A percentile compares a stretch with the other conserved stretches of the same genome.
Conservation (phyloP, 2,888 invertebrate species). For the Zele albiditarsus region DNA sequence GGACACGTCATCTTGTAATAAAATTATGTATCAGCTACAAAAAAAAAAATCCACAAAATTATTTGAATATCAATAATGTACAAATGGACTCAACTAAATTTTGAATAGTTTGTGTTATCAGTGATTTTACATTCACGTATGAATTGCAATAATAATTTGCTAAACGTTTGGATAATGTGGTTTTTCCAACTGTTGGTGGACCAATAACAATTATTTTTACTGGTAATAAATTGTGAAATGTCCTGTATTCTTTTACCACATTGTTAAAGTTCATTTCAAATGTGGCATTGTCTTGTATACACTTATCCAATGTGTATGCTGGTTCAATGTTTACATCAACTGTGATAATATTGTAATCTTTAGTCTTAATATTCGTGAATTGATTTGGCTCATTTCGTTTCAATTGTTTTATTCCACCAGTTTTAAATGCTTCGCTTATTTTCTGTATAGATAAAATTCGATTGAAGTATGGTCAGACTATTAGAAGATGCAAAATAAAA, state of each 20-base stretch:
- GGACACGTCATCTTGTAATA: too few species aligned
- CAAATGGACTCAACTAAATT: background rate
- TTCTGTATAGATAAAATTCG: slow-evolving; percentile 51
- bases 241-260: slow-evolving; percentile 70
- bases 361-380: slow-evolving; percentile 75
- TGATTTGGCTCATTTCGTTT: slow-evolving; percentile 75
- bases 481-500: too few species aligned
- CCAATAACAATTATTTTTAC: slow-evolving; percentile 79
- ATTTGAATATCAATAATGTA: slow-evolving; percentile 40
- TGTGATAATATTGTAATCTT: slow-evolving; percentile 75
- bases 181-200: slow-evolving; percentile 80
- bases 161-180: slow-evolving; percentile 76
- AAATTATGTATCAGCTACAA: too few species aligned
- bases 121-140: slow-evolving; percentile 76
- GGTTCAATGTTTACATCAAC: slow-evolving; percentile 78
- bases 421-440: slow-evolving; percentile 75
- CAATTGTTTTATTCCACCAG: slow-evolving; percentile 76
- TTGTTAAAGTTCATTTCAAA: slow-evolving; percentile 73
- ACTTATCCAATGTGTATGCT: slow-evolving; percentile 74
- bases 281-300: slow-evolving; percentile 75
- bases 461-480: too few species aligned
- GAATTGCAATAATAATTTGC: slow-evolving; percentile 76
- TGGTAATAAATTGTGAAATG: slow-evolving; percentile 75
- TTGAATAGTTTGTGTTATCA: slow-evolving; percentile 75
- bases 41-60: too few species aligned